Base-by-base conservation (phyloP, 2,797 vertebrate genomes). In the Cossypha niveicapilla region DNA sequence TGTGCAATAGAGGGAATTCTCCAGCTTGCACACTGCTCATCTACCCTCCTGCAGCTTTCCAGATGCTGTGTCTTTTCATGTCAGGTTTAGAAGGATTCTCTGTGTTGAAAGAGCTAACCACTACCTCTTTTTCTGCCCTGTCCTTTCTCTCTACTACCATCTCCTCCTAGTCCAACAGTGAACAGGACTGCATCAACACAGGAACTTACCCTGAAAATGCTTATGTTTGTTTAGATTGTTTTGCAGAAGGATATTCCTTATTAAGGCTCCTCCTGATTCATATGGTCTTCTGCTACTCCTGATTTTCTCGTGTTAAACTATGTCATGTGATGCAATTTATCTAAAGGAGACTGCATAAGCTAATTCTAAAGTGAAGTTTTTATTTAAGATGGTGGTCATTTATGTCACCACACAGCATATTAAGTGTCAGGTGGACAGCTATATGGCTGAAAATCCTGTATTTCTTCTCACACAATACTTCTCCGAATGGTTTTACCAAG, bases 1-100 rank as follows among this genome's bases (percentile, higher is more conserved):
- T 88, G 90, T 93, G 86, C 88, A 79, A 79, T 13, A 94, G 80
- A 90, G 90, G 93, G 96, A 94, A 95, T 94, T 95, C 94, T 94
- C 92, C 77, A 92, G 86, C 68, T 84, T 92, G 74, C 86, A 86
- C 75, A 48, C 86, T 89, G 86, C 39, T 82, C 85, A n/a, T 63
- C 86, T 79, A 88, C 88, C 90, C 91, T 92, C 50, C 65, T 68
- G 50, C 78, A 82, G 47, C 66, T n/a, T 74, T 88, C 76, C 66
- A 91, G 72, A 58, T 77, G 65, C 84, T 27, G 21, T 57, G 30
- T 71, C 39, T 90, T 80, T 88, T 92, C 23, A 28, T 41, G 30
- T 76, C 45, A 44, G 48, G 11, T 73, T 78, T 72, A 71, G 73
- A 90, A 82, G 37, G 68, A 30, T 73, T 66, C 32, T 77, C 45